A percentile compares a stretch with the other conserved stretches of the same genome.
phyloP scores from a whole-genome alignment of 2,797 vertebrate species.

The Betta splendens region DNA sequence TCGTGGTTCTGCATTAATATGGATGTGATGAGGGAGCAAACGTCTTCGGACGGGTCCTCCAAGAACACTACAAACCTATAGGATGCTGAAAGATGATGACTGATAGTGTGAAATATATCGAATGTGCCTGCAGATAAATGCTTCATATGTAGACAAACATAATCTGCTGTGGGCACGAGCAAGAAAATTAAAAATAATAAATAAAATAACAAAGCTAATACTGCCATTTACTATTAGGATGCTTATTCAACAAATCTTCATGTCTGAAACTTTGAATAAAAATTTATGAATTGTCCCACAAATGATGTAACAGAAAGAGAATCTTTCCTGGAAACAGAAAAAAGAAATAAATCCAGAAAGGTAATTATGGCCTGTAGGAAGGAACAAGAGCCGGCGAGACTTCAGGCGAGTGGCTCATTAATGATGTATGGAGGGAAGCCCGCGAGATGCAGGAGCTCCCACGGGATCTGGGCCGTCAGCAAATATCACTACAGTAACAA shows the following conservation, averaged over 20 bases:
- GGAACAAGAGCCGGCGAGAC: conserved; percentile 35
- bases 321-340: conserved; percentile 27
- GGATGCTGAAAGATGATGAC: too few relatives aligned
- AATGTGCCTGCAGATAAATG: too few relatives aligned
- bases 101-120: too few relatives aligned
- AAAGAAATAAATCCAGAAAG: conserved; percentile 7
- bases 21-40: conserved; percentile 26
- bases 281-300: too few relatives aligned
- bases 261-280: too few relatives aligned
- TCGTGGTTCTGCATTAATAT: conserved; percentile 47
- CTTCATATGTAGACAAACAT: too few relatives aligned
- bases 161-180: too few relatives aligned
- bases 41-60: background rate
- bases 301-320: background rate
- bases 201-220: too few relatives aligned
- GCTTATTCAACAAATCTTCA: too few relatives aligned
- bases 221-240: too few relatives aligned
- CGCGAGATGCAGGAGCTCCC: conserved; percentile 39
- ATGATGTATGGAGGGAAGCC: conserved; percentile 55
- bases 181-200: too few relatives aligned
- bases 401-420: conserved; percentile 48
- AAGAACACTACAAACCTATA: background rate
- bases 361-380: conserved; percentile 33
- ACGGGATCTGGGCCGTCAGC: conserved; percentile 26
- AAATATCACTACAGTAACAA: background rate